Percentiles rank a stretch among this genome's conserved stretches.
Evolutionary conservation across 2,113 vertebrate genomes (phyloP).

Genomic region (Spea multiplicata): DNA sequence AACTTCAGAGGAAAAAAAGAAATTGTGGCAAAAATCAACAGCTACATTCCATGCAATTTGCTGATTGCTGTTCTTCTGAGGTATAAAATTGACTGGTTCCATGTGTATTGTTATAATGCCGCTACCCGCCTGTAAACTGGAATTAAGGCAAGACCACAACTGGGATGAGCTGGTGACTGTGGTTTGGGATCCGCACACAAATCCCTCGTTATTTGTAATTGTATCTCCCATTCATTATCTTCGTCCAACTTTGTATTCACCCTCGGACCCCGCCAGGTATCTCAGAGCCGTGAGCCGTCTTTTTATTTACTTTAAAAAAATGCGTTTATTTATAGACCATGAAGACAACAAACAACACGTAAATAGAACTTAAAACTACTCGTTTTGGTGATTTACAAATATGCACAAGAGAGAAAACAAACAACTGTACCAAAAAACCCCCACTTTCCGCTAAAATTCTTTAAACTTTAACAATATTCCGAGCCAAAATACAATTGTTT

Average conservation of each 20-base stretch:
- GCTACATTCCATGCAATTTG: slow-evolving; percentile 51
- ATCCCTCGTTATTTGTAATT: background rate
- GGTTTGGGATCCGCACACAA: background rate
- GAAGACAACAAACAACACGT: too few species aligned
- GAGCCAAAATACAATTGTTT: too few species aligned
- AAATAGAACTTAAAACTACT: too few species aligned
- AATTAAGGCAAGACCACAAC: background rate
- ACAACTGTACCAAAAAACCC: too few species aligned
- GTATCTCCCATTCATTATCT: background rate
- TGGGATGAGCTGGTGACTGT: background rate
- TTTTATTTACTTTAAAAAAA: too few species aligned
- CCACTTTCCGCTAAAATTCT: too few species aligned
- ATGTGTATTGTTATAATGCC: background rate
- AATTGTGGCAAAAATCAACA: background rate
- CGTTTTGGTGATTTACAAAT: too few species aligned
- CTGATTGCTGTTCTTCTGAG: slow-evolving; percentile 53
- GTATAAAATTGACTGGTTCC: slow-evolving; percentile 48
- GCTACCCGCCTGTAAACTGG: background rate
- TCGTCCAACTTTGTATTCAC: background rate
- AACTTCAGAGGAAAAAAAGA: slow-evolving; percentile 24
- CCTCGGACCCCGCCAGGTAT: background rate
- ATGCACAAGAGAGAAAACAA: too few species aligned
- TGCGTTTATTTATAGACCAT: too few species aligned
- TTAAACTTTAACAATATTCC: too few species aligned
- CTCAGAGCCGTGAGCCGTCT: too few species aligned